Base-by-base conservation (phyloP, 2,888 invertebrate genomes). In the Pseudococcus longispinus region DNA sequence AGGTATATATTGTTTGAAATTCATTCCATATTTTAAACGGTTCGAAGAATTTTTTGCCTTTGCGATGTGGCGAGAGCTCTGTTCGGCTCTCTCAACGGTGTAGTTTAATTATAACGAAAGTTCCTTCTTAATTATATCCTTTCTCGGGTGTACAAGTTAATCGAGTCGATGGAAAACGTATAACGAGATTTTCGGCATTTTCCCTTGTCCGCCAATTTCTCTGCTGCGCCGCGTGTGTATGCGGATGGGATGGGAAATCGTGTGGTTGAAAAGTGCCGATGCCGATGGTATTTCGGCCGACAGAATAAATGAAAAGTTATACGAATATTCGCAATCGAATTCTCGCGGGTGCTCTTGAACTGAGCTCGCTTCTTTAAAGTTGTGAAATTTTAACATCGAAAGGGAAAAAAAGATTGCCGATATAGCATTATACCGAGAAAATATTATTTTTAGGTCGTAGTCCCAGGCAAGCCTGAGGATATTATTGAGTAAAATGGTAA, bases 371-470 rank as follows among this genome's bases (percentile, higher is more conserved):
- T 55, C 55, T 70, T 32, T 29, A 29, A 32, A 70, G 29, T 18
- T 32, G 29, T 29, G 29, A 70, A 70, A 70, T 70, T 70, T 70
- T 70, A 70, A 70, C 29, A 70, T 29, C 70, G 70, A 5, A 20
- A 0, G 51, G 1, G 20, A 70, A 70, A 70, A 70, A 70, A 70
- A 70, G 70, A 70, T 70, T 70, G 70, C 70, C n/a, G 18, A 70
- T 70, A 70, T 70, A 15, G 70, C 70, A 70, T 70, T 70, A 70
- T 70, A n/a, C 70, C 70, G 70, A 29, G 70, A 29, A 70, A 70
- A 70, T 70, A 70, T 70, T 70, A 70, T 70, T 70, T 70, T 70
- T 70, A 13, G 32, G 70, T 70, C 70, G 70, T 29, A 6, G 32
- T 29, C 15, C 70, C 32, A n/a, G 70, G 18, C 29, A 18, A 26